Evolutionary conservation across 2,797 vertebrate species (phyloP), one percentile per base, ranked within the genome.

Genomic region (Mycteria americana): DNA sequence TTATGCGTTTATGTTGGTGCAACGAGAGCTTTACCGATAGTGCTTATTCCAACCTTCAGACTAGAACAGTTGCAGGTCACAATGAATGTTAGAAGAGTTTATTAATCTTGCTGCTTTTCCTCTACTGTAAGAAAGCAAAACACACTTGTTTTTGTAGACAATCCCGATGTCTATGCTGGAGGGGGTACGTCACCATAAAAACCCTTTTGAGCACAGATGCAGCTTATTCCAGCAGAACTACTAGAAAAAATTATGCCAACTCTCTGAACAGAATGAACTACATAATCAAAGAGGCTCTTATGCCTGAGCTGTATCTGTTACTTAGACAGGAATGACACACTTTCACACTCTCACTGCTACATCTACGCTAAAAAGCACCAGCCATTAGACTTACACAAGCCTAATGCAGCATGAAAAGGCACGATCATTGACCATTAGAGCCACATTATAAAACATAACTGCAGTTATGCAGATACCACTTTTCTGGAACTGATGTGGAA

Each of bases 181-280:
- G 13, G 0, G 0, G 33, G 6, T 31, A 35, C 3, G 9, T 3
- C 25, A 62, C 13, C 50, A 67, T 5, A 30, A 81, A 68, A 48
- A 64, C 22, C 14, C 63, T 68, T 27, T 67, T 25, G 88, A 80
- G 60, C 60, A 60, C 35, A 70, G 31, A 88, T 11, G 48, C 11
- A 41, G 39, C 18, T 82, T 79, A 70, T 85, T 87, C 43, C 80
- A 81, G 41, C n/a, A 91, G 56, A 91, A 76, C 39, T 33, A 53
- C 37, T 6, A 43, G 1, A 67, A 69, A 30, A 80, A 82, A 73
- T 39, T 46, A 84, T 6, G 51, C 25, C 54, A 91, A 31, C 67
- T 39, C 51, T 67, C 56, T 28, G 30, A 83, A 74, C 41, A 64
- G 41, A 72, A 57, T 7, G 23, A 78, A 56, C 59, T 64, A 28